Evolutionary conservation across 2,888 invertebrate species (phyloP), one percentile per base, ranked within the genome.

Genomic region (Microctonus aethiopoides): DNA sequence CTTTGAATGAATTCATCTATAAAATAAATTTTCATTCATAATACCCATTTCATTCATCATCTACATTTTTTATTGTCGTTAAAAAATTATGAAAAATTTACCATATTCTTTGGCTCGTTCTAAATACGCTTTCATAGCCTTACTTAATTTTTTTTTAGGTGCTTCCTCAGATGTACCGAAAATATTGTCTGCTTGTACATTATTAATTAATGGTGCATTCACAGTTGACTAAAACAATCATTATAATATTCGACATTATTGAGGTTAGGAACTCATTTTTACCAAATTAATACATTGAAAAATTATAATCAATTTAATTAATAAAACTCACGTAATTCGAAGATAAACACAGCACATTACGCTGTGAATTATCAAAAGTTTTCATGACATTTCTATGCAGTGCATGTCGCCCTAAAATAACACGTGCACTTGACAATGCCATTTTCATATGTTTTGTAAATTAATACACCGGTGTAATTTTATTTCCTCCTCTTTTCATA

Each of bases 111-210:
- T 89, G 7, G 96, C 94, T 80, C 95, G 89, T 84, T 96, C 92
- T 72, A 98, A 88, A 86, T 97, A 98, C 0, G 94, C 91, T 85
- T 90, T 91, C 97, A 98, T 97, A 7, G 96, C 95, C 88, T 94
- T 95, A 86, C 94, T 96, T 4, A 94, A 89, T 81, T 90, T 91
- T 79, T 91, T 90, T 20, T 41, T 46, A 59, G 70, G 16, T 65
- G 74, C 65, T 7, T 26, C 46, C 1, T 57, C 41, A 26, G 59
- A 67, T n/a, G 73, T 74, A 9, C 56, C 64, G 13, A 74, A 52
- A 22, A 73, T 46, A 26, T 59, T 9, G 51, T 70, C 63, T 29
- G 70, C 57, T 24, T 74, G 68, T 24, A 62, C 61, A 16, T 66
- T 20, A 13, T 66, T 68, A 7, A 68, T 59, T 52, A 72, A 71